Conservation (phyloP, 2,888 invertebrate species). For the Cryptocephalus primarius region DNA sequence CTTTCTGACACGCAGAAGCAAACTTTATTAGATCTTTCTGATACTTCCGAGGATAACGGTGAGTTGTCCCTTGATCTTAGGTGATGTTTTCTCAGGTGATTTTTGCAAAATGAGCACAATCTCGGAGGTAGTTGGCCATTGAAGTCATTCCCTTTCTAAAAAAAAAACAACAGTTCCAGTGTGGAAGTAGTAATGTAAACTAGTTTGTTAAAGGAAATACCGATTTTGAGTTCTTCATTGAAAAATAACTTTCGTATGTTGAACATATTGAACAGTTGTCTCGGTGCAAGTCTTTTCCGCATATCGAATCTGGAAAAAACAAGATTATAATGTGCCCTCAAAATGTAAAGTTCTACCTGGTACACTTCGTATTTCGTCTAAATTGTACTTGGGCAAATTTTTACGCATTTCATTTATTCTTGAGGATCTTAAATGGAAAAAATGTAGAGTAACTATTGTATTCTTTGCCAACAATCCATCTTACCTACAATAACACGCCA, state of each 20-base stretch:
- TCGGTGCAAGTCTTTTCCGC: constrained; percentile 5
- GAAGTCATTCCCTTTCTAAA: not conserved
- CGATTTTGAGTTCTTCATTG: constrained; percentile 2
- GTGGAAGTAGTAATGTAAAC: not conserved
- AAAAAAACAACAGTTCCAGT: not conserved
- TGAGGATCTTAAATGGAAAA: not conserved
- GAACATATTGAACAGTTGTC: constrained; percentile 14
- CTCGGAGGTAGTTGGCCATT: not conserved
- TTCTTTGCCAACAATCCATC: not conserved
- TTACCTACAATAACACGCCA: constrained; percentile 6
- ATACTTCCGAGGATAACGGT: not conserved
- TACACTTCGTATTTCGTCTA: not conserved
- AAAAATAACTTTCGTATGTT: constrained; percentile 16
- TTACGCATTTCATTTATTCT: not conserved
- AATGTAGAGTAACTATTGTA: no score
- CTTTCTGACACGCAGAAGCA: not conserved
- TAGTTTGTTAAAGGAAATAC: constrained; percentile 2
- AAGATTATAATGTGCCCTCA: not conserved
- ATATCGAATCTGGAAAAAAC: not conserved
- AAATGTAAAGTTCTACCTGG: not conserved
- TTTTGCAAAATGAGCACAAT: not conserved
- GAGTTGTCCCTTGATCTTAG: not conserved
- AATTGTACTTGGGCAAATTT: not conserved
- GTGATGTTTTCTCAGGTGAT: not conserved
- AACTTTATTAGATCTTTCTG: not conserved